Evolutionary conservation across 2,888 invertebrate genomes (phyloP).

Genomic region (Catocala fraxini): DNA sequence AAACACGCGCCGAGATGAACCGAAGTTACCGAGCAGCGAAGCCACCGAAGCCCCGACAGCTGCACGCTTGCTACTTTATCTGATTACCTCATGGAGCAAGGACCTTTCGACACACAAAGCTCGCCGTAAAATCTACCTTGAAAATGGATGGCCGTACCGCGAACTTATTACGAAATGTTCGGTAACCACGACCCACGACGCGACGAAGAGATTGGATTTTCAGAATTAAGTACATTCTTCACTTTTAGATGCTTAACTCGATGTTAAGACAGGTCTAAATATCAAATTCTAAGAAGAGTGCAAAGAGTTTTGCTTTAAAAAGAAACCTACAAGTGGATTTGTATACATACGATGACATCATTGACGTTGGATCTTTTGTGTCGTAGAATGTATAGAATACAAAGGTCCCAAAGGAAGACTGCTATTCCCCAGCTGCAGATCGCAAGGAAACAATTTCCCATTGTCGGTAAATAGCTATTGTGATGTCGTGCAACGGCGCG

Average conservation of each 20-base stretch:
- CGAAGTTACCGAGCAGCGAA: conserved; percentile 50
- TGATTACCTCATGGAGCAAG: conserved; percentile 85
- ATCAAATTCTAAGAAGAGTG: no score
- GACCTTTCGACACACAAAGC: conserved; percentile 83
- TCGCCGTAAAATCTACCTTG: conserved; percentile 83
- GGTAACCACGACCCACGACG: conserved; percentile 31
- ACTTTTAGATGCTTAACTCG: neutral
- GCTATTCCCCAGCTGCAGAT: conserved; percentile 54
- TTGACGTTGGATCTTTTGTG: neutral
- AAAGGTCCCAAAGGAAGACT: conserved; percentile 47
- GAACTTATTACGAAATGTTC: conserved; percentile 71
- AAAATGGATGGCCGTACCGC: conserved; percentile 71
- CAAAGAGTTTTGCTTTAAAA: no score
- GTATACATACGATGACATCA: no score
- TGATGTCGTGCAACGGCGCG: conserved; percentile 59
- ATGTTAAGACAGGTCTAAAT: no score
- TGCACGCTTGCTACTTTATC: conserved; percentile 74
- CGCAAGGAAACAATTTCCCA: conserved; percentile 68
- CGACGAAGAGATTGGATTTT: conserved; percentile 34
- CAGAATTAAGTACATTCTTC: conserved; percentile 17
- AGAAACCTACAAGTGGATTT: no score
- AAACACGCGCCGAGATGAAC: conserved; percentile 69
- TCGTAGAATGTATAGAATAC: conserved; percentile 18
- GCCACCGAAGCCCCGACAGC: conserved; percentile 61
- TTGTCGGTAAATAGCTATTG: conserved; percentile 75